A percentile compares a stretch with the other conserved stretches of the same genome.
phyloP scores from a whole-genome alignment of 2,888 invertebrate genomes.

The Hylaea fasciaria region DNA sequence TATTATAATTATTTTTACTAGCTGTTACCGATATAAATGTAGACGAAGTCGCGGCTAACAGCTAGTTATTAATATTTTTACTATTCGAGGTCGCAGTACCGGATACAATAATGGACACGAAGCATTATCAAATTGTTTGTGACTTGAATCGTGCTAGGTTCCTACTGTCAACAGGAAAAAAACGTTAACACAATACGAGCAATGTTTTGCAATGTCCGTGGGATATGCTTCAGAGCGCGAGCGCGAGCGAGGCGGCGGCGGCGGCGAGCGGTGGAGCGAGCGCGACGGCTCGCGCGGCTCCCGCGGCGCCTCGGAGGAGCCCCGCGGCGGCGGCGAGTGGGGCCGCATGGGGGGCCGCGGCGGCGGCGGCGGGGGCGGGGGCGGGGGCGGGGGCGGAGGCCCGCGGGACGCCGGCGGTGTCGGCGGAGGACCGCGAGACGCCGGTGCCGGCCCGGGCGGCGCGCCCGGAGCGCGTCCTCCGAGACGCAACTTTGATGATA shows the following conservation, averaged over 20 bases:
- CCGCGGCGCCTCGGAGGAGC: slow-evolving; percentile 75
- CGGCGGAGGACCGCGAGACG: slow-evolving; percentile 51
- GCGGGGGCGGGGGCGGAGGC: slow-evolving; percentile 69
- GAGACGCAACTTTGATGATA: slow-evolving; percentile 71
- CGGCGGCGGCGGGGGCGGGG: slow-evolving; percentile 56
- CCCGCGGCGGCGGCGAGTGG: slow-evolving; percentile 68
- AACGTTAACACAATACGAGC: no score
- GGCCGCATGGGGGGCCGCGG: slow-evolving; percentile 64
- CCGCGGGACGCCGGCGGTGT: slow-evolving; percentile 55
- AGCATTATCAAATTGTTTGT: no score
- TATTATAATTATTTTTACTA: no score
- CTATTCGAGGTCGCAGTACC: no score
- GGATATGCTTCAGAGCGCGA: slow-evolving; percentile 53
- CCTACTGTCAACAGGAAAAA: no score
- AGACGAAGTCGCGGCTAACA: no score
- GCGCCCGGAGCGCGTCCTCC: slow-evolving; percentile 58
- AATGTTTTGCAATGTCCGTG: not conserved
- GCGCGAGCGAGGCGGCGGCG: slow-evolving; percentile 67
- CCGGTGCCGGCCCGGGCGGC: slow-evolving; percentile 42
- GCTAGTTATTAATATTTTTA: no score
- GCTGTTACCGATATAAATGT: no score
- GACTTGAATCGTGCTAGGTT: no score
- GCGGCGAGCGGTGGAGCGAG: slow-evolving; percentile 73
- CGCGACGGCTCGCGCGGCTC: slow-evolving; percentile 59
- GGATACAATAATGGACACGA: no score